Evolutionary conservation across 2,797 vertebrate species (phyloP).

Genomic region (Phyllotis vaccarum): DNA sequence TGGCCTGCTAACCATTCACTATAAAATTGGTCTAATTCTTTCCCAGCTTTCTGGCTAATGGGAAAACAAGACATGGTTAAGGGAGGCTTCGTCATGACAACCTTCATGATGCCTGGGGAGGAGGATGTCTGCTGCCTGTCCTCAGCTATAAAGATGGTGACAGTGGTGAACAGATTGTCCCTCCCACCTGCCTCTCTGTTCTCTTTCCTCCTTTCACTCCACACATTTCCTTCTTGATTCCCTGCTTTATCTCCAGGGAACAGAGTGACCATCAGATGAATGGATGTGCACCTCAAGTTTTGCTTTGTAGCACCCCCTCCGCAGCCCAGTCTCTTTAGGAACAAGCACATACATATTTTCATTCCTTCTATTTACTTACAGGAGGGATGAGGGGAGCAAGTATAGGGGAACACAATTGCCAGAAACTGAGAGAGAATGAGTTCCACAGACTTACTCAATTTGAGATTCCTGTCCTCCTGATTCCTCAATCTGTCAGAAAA

Average conservation of each 20-base stretch:
- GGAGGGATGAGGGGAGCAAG: background rate
- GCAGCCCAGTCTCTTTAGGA: constrained; percentile 42
- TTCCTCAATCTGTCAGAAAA: constrained; percentile 68
- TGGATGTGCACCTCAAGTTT: constrained; percentile 61
- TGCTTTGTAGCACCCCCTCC: constrained; percentile 30
- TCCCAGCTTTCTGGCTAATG: constrained; percentile 44
- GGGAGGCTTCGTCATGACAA: too few species aligned
- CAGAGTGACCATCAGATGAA: constrained; percentile 12
- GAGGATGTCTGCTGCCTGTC: background rate
- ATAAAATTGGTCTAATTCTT: constrained; percentile 47
- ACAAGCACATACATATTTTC: background rate
- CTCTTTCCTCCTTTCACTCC: background rate
- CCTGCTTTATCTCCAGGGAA: constrained; percentile 39
- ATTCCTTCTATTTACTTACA: constrained; percentile 17
- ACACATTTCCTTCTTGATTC: background rate
- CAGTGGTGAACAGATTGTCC: background rate
- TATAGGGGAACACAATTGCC: constrained; percentile 28
- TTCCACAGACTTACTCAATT: constrained; percentile 74
- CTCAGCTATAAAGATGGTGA: background rate
- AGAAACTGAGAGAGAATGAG: constrained; percentile 75
- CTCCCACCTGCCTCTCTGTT: background rate
- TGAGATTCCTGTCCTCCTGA: constrained; percentile 65
- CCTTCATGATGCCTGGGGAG: too few species aligned
- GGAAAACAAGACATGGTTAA: background rate
- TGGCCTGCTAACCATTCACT: constrained; percentile 61